Conservation (phyloP, 1,140 invertebrate genomes). For the Acromyrmex charruanus region DNA sequence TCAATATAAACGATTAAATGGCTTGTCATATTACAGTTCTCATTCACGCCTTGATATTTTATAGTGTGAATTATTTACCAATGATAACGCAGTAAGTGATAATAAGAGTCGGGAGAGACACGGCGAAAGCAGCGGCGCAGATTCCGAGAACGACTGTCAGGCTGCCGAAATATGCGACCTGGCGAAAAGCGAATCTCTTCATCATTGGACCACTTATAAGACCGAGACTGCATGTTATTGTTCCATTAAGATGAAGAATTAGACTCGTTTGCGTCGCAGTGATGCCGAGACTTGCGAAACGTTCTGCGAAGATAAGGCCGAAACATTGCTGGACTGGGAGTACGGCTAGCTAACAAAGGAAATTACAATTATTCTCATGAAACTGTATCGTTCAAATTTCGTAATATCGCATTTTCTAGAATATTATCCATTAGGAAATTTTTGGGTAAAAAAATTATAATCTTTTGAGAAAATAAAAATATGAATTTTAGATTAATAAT, state of each 20-base stretch:
- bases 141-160: constrained; percentile 86
- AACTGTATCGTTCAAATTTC: not conserved
- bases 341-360: constrained; percentile 86
- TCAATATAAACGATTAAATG: not conserved
- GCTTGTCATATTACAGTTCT: not conserved
- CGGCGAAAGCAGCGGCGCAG: constrained; percentile 85
- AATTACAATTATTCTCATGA: not conserved
- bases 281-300: constrained; percentile 88
- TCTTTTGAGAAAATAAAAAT: not conserved
- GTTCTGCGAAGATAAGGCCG: constrained; percentile 89
- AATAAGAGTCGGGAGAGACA: constrained; percentile 87
- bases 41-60: not conserved
- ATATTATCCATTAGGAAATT: not conserved
- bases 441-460: not conserved
- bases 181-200: constrained; percentile 87
- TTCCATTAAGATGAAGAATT: constrained; percentile 89
- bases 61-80: constrained; percentile 85
- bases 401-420: not conserved
- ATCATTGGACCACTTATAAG: constrained; percentile 88
- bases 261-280: constrained; percentile 87
- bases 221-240: constrained; percentile 86
- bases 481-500: not conserved
- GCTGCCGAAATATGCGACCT: constrained; percentile 86
- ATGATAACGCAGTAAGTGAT: constrained; percentile 89
- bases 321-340: constrained; percentile 89